Percentiles rank a stretch among this genome's conserved stretches.
Evolutionary conservation across 1,140 invertebrate genomes (phyloP).

Genomic region (Glossosoma conforme): DNA sequence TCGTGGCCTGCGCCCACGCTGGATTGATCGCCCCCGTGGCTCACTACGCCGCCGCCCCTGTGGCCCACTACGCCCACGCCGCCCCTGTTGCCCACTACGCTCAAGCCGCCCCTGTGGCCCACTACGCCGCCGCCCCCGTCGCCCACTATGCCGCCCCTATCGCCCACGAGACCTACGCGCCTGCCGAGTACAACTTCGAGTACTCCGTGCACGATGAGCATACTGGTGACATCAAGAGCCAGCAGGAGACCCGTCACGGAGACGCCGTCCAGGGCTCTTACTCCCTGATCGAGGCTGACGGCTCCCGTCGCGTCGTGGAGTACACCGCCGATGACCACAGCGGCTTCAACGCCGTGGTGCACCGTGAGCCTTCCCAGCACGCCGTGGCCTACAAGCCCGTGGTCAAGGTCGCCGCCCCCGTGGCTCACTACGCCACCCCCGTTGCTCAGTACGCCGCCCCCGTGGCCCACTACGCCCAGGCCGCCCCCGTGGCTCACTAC

Average conservation of each 20-base stretch:
- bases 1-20: constrained; percentile 24
- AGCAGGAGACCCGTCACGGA: constrained; percentile 56
- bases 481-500: constrained; percentile 33
- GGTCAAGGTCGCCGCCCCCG: constrained; percentile 34
- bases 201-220: constrained; percentile 52
- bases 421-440: constrained; percentile 32
- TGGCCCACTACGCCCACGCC: constrained; percentile 30
- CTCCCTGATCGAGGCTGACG: constrained; percentile 60
- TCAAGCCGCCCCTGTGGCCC: constrained; percentile 29
- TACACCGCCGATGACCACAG: constrained; percentile 68
- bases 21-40: constrained; percentile 27
- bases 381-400: constrained; percentile 39
- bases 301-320: constrained; percentile 63
- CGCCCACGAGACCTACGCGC: constrained; percentile 33
- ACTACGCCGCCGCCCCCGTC: constrained; percentile 31
- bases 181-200: constrained; percentile 49
- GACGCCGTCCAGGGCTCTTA: constrained; percentile 56
- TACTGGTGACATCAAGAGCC: constrained; percentile 58
- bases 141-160: constrained; percentile 33
- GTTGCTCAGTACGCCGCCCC: constrained; percentile 33
- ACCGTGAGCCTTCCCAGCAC: constrained; percentile 49
- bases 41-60: constrained; percentile 19
- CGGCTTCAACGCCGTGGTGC: constrained; percentile 65
- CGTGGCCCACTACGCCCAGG: constrained; percentile 17
- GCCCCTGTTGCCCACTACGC: constrained; percentile 31